Conservation (phyloP, 2,113 vertebrate genomes). For the Arenaria interpres region DNA sequence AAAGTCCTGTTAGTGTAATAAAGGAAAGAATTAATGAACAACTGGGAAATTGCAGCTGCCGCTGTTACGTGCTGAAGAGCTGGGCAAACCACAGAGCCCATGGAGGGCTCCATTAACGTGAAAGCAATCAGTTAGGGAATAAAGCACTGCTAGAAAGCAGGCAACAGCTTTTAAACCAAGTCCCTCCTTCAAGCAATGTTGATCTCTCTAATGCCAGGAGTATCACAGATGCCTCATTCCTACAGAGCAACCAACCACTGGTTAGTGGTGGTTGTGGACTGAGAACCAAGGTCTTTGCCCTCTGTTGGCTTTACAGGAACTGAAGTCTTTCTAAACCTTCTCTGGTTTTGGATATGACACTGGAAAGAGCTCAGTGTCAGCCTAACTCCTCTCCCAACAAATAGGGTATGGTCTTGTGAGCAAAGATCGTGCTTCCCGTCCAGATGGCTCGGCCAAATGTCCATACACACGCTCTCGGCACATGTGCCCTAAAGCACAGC, state of each 20-base stretch:
- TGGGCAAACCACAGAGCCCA: neutral
- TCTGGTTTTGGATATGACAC: neutral
- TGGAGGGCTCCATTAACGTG: neutral
- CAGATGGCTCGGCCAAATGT: neutral
- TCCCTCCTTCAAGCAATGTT: neutral
- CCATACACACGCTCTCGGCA: accelerated
- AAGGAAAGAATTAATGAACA: slow-evolving; percentile 47
- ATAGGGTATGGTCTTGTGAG: neutral
- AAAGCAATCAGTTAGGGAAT: neutral
- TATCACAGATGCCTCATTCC: neutral
- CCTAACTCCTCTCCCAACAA: neutral
- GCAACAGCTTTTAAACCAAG: neutral
- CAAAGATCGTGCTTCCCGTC: neutral
- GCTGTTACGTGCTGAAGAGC: neutral
- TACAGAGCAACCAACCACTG: neutral
- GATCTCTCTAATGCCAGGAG: neutral
- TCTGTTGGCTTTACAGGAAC: neutral
- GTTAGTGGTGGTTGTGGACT: neutral
- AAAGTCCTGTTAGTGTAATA: slow-evolving; percentile 20
- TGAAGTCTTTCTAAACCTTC: neutral
- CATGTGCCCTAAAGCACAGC: neutral
- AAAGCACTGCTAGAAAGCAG: neutral
- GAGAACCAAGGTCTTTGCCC: neutral
- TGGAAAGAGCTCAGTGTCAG: neutral
- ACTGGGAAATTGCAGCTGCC: neutral